These are phyloP conservation scores for Mesitornis unicolor DNA, from an alignment of 2,113 vertebrate genomes.

Conservation along the genomic window DNA sequence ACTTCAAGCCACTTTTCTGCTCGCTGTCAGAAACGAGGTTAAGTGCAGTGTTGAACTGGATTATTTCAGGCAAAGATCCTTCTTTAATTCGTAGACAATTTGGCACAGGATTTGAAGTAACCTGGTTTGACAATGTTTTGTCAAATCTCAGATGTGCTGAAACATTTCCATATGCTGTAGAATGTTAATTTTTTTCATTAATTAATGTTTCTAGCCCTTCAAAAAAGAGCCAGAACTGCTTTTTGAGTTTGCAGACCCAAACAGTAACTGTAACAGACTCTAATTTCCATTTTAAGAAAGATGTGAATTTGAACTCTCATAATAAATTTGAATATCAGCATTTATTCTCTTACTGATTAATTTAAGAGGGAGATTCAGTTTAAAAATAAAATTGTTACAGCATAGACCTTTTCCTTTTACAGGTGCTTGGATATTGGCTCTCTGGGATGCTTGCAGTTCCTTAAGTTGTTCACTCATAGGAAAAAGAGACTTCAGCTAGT, in stretches of 20 bases:
- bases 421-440: neutral
- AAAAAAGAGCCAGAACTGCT: neutral
- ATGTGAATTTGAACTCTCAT: neutral
- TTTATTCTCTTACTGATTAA: neutral
- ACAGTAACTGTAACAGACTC: neutral
- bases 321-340: neutral
- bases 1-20: neutral
- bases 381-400: neutral
- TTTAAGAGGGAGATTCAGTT: neutral
- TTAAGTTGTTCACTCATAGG: rapidly evolving
- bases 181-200: neutral
- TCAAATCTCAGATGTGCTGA: neutral
- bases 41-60: neutral
- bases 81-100: neutral
- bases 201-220: neutral
- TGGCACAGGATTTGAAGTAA: neutral
- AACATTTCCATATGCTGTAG: neutral
- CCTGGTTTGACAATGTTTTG: neutral
- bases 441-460: neutral
- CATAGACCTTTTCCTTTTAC: neutral
- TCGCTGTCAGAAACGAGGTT: neutral
- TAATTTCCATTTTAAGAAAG: neutral
- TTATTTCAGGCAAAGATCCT: neutral
- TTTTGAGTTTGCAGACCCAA: neutral
- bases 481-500: neutral